Base-by-base conservation (phyloP, 2,888 invertebrate species). In the Dermolepida albohirtum region DNA sequence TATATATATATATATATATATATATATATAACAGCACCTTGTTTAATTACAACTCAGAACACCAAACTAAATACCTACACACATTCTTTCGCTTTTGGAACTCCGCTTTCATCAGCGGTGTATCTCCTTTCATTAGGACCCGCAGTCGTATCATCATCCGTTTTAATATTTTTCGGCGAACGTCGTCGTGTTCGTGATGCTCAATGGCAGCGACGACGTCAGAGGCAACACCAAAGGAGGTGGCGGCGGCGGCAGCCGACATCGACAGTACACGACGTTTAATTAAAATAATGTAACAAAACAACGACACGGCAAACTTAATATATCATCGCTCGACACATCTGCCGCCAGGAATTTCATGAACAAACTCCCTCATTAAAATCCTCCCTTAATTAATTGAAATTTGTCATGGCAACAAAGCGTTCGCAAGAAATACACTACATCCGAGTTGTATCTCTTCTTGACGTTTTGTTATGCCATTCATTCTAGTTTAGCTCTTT, bases 271-370 rank as follows among this genome's bases (percentile, higher is more conserved):
- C 66, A 55, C 55, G 70, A 64, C 71, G 66, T 71, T 72, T 71
- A 72, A 73, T 72, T 74, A 70, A 70, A 71, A 71, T 72, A 72
- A 74, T 70, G 70, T 70, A 72, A 70, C 70, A 70, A 69, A 64
- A 64, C 63, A 54, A 67, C 69, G 64, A 64, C 69, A 59, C 67
- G 70, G 70, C 71, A 70, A 63, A 64, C 67, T 71, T 70, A 74
- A 74, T 72, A 72, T 72, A 71, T 72, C 71, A 72, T 66, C 51
- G 70, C 62, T 62, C 64, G 65, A 69, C 71, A 69, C 73, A 74
- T 71, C 73, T 71, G 73, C 66, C 64, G 63, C 67, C 63, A 54
- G 68, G 70, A 72, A 71, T 70, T 71, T 71, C 71, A 72, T 68
- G 69, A 72, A 72, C 70, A 72, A 71, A 72, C 66, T 66, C 68